A percentile compares a stretch with the other conserved stretches of the same genome.
phyloP scores from a whole-genome alignment of 1,140 invertebrate species.

The Branchinecta lindahli region DNA sequence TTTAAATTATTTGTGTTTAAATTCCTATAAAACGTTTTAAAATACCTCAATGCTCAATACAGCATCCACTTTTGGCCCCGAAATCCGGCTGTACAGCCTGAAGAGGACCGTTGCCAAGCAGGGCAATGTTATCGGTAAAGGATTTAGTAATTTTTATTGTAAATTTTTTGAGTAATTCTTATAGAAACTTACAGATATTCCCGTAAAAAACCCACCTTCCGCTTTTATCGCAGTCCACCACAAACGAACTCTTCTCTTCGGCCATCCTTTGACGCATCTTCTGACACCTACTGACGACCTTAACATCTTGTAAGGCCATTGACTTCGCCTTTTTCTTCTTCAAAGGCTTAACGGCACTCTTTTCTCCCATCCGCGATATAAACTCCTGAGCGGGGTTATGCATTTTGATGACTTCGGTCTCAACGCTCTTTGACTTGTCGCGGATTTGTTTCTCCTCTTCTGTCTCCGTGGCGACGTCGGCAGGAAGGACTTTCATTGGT shows the following conservation, averaged over 20 bases:
- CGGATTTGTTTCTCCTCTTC: background rate
- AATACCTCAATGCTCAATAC: too few species aligned
- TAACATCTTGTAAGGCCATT: conserved; percentile 19
- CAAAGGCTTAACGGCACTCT: background rate
- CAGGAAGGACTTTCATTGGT: background rate
- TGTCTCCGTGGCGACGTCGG: background rate
- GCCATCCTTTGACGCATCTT: conserved; percentile 31
- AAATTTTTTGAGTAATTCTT: too few species aligned
- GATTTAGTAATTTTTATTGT: too few species aligned
- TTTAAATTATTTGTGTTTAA: too few species aligned
- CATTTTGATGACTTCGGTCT: background rate
- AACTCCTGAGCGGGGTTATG: background rate
- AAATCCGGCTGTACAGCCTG: too few species aligned
- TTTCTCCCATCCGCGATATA: background rate
- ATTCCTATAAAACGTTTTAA: too few species aligned
- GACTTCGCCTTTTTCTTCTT: conserved; percentile 5
- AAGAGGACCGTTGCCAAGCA: too few species aligned
- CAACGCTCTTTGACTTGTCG: background rate
- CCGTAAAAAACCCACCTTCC: conserved; percentile 33
- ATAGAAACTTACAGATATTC: too few species aligned
- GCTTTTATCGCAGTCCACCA: conserved; percentile 43
- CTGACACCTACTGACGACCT: conserved; percentile 41
- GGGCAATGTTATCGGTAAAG: too few species aligned
- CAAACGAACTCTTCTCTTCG: conserved; percentile 28
- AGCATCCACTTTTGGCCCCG: too few species aligned